Evolutionary conservation across 2,113 vertebrate species (phyloP).

Genomic region (Psettodes erumei): DNA sequence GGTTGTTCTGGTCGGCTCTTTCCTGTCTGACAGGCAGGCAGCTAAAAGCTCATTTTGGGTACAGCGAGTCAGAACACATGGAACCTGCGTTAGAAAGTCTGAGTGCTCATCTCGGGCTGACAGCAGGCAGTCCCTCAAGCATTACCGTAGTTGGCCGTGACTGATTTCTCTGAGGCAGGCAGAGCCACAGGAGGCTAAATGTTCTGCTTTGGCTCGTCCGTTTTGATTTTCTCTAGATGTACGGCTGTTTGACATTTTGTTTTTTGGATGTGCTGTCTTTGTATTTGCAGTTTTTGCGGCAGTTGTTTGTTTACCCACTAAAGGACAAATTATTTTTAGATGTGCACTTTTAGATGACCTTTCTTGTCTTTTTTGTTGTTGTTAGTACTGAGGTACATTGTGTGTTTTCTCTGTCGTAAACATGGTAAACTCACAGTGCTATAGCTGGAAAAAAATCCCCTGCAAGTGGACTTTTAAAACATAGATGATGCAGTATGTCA

Average conservation of each 20-base stretch:
- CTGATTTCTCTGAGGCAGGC: conserved; percentile 76
- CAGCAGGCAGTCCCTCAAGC: conserved; percentile 75
- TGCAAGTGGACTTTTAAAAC: background rate
- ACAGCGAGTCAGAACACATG: conserved; percentile 63
- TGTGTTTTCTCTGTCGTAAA: background rate
- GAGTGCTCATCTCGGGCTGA: conserved; percentile 72
- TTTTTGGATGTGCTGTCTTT: conserved; percentile 40
- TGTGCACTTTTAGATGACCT: conserved; percentile 9
- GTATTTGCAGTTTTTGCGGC: conserved; percentile 14
- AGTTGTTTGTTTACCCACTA: conserved; percentile 47
- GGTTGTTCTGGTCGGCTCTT: conserved; percentile 46
- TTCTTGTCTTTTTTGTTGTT: conserved; percentile 5
- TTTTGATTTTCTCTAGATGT: conserved; percentile 72
- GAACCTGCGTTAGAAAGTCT: conserved; percentile 65
- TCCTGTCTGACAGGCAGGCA: conserved; percentile 48
- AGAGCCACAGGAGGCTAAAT: conserved; percentile 72
- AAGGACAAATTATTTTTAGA: conserved; percentile 31
- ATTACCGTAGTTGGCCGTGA: conserved; percentile 65
- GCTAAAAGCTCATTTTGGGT: conserved; percentile 76
- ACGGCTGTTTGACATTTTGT: conserved; percentile 65
- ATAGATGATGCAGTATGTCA: background rate
- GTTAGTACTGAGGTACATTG: background rate
- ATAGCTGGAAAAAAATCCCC: background rate
- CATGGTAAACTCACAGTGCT: background rate
- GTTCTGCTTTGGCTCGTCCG: conserved; percentile 69